Conservation (phyloP, 2,888 invertebrate species). For the Rhimphoctona megacephalus region DNA sequence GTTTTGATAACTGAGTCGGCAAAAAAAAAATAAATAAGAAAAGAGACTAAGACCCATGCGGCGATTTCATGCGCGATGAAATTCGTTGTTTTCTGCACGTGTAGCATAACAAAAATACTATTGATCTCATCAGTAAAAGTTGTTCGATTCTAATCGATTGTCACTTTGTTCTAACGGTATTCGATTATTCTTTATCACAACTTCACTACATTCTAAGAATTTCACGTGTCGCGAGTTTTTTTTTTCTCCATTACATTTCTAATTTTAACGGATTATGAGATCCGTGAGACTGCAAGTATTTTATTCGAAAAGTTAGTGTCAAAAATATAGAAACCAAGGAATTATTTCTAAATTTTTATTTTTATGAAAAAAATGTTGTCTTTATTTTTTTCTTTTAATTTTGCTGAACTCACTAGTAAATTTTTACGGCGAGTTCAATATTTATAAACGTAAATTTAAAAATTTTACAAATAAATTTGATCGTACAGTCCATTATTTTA, state of each 20-base stretch:
- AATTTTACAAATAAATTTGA: neutral
- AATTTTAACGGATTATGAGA: constrained; percentile 51
- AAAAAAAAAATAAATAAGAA: neutral
- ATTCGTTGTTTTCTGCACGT: no score
- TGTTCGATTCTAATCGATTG: constrained; percentile 20
- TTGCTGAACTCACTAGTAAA: neutral
- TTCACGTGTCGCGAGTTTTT: neutral
- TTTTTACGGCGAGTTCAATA: neutral
- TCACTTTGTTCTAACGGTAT: neutral
- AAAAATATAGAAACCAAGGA: neutral
- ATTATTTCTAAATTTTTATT: neutral
- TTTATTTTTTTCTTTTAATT: neutral
- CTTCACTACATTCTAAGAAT: neutral
- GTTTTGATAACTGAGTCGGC: constrained; percentile 26
- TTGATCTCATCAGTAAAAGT: no score
- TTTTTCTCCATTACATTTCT: constrained; percentile 28
- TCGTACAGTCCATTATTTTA: no score
- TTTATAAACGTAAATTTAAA: no score
- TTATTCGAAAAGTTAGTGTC: neutral
- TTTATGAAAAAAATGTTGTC: neutral
- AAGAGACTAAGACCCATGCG: neutral
- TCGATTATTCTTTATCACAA: neutral
- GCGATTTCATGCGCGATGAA: no score
- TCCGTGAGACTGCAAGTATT: neutral
- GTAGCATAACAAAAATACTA: no score